These are phyloP conservation scores for Clarias gariepinus DNA, from an alignment of 2,113 vertebrate species.

Conservation along the genomic window DNA sequence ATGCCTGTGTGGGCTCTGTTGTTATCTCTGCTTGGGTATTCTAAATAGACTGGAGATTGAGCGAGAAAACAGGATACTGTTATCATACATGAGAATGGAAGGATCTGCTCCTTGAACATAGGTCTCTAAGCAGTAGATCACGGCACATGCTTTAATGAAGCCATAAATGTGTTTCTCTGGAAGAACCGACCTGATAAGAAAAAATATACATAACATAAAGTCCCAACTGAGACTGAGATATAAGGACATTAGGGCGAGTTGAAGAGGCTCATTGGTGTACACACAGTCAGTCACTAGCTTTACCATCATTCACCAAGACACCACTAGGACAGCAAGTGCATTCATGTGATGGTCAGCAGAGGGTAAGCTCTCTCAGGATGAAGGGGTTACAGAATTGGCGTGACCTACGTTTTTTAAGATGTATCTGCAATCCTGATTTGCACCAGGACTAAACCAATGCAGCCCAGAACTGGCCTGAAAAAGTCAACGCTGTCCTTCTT, in stretches of 20 bases:
- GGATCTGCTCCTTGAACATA: background rate
- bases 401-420: background rate
- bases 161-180: conserved; percentile 5
- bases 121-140: conserved; percentile 1
- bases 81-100: background rate
- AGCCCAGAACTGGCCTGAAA: background rate
- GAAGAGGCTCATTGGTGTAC: background rate
- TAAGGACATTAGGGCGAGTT: background rate
- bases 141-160: background rate
- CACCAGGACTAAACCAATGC: background rate
- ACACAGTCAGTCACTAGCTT: background rate
- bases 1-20: background rate
- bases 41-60: background rate
- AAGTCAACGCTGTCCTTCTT: conserved; percentile 23
- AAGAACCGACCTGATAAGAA: conserved; percentile 27
- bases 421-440: background rate
- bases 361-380: background rate
- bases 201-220: background rate
- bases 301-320: conserved; percentile 2
- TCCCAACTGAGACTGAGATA: background rate
- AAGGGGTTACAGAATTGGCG: background rate
- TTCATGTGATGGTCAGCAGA: background rate
- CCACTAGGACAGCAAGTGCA: conserved; percentile 3
- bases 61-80: background rate
- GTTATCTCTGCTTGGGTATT: conserved; percentile 23